These are phyloP conservation scores for Microctonus brassicae DNA, from an alignment of 2,888 invertebrate genomes.

Conservation along the genomic window DNA sequence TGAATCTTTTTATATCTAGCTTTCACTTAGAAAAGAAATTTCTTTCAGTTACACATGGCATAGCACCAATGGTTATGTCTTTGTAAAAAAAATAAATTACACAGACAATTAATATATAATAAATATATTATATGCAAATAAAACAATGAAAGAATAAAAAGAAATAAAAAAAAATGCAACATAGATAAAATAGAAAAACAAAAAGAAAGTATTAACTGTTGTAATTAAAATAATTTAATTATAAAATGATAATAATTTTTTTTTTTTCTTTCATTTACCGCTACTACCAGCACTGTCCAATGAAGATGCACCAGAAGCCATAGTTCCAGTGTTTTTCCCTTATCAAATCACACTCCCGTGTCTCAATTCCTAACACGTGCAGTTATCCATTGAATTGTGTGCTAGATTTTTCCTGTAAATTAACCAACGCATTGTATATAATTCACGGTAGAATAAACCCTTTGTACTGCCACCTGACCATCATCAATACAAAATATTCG, in stretches of 20 bases:
- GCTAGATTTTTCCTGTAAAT: constrained; percentile 63
- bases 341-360: not conserved
- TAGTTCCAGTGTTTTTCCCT: constrained; percentile 53
- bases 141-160: constrained; percentile 11
- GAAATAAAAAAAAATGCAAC: too few species aligned
- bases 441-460: constrained; percentile 61
- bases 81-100: constrained; percentile 35
- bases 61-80: constrained; percentile 57
- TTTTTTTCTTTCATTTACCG: constrained; percentile 71
- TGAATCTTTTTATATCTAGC: constrained; percentile 52
- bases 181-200: too few species aligned
- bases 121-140: not conserved
- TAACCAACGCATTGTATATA: constrained; percentile 57
- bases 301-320: constrained; percentile 85
- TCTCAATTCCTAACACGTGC: constrained; percentile 43
- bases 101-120: constrained; percentile 34
- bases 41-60: constrained; percentile 60
- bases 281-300: constrained; percentile 84
- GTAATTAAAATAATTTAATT: constrained; percentile 10
- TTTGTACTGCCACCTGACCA: constrained; percentile 58
- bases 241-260: constrained; percentile 19
- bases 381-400: constrained; percentile 55
- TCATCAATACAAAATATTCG: constrained; percentile 56
- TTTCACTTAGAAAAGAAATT: constrained; percentile 67
- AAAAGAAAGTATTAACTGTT: not conserved